Evolutionary conservation across 2,888 invertebrate genomes (phyloP).

Genomic region (Drosophila histrio): DNA sequence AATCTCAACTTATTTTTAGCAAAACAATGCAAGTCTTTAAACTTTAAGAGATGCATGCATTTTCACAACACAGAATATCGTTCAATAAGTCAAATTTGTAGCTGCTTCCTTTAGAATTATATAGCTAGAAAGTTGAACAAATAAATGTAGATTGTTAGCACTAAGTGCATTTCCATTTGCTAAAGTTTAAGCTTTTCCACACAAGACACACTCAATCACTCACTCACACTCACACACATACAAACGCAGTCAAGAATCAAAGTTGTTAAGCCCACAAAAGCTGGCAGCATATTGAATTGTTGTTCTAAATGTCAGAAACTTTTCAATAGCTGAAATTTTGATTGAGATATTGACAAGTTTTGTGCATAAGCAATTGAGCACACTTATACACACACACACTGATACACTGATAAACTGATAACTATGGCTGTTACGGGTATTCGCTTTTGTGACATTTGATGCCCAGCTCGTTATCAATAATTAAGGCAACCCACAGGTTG

Average conservation of each 20-base stretch:
- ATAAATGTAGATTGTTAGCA: not conserved
- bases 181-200: conserved; percentile 12
- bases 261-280: conserved; percentile 23
- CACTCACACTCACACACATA: not conserved
- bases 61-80: not conserved
- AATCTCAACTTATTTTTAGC: no score
- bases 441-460: conserved; percentile 36
- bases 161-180: conserved; percentile 13
- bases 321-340: conserved; percentile 24
- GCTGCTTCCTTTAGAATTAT: not conserved
- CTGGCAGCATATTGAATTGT: conserved; percentile 20
- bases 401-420: not conserved
- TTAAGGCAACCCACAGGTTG: conserved; percentile 51
- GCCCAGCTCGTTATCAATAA: conserved; percentile 60
- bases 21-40: not conserved
- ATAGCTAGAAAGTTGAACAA: not conserved
- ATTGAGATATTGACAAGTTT: conserved; percentile 33
- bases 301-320: conserved; percentile 35
- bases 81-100: not conserved
- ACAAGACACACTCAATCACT: conserved; percentile 1
- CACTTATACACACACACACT: not conserved
- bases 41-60: not conserved
- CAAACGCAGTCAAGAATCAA: conserved; percentile 3
- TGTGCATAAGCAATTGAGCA: conserved; percentile 31
- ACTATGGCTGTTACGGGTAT: conserved; percentile 4